Base-by-base conservation (phyloP, 2,888 invertebrate genomes). In the Perithous albicinctus region DNA sequence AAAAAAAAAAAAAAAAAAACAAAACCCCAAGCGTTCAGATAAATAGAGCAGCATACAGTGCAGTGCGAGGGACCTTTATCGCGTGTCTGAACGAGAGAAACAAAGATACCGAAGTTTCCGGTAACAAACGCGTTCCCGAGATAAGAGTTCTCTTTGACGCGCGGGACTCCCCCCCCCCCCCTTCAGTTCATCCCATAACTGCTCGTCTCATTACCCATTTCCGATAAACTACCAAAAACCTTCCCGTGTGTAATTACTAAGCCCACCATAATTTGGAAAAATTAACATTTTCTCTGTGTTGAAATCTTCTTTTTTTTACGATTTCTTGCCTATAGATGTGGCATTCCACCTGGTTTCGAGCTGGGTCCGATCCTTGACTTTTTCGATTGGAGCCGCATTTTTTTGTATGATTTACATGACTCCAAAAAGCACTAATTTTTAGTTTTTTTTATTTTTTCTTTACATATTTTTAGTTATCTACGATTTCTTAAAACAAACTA, bases 61-160 rank as follows among this genome's bases (percentile, higher is more conserved):
- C 56, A 18, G 77, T 56, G 46, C 43, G 66, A 35, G 63, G 43
- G 61, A 26, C 29, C 56, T 78, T 80, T 80, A 81, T 83, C 72
- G 67, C 59, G 59, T 74, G 54, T 51, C 78, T 48, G 84, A 85
- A 77, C 77, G 84, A 84, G 85, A 83, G 87, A 86, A 84, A 84
- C 84, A 85, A 87, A 86, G 88, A 89, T 89, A 89, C 85, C 84
- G 77, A 69, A 80, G 87, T 86, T 89, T 89, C 89, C 89, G 88
- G 88, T 87, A 86, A 87, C 86, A 85, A 86, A 85, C 84, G 82
- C 84, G 84, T 70, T 73, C 38, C 23, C 64, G 81, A 84, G 86
- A 84, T 83, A 83, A 81, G 81, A 79, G 67, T 78, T 61, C 82
- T 72, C 66, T 75, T 82, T 70, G 75, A 75, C 70, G 32, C 82